Evolutionary conservation across 92 coral and sea anemone species (phyloP).

Genomic region (Heliopora coerulea): DNA sequence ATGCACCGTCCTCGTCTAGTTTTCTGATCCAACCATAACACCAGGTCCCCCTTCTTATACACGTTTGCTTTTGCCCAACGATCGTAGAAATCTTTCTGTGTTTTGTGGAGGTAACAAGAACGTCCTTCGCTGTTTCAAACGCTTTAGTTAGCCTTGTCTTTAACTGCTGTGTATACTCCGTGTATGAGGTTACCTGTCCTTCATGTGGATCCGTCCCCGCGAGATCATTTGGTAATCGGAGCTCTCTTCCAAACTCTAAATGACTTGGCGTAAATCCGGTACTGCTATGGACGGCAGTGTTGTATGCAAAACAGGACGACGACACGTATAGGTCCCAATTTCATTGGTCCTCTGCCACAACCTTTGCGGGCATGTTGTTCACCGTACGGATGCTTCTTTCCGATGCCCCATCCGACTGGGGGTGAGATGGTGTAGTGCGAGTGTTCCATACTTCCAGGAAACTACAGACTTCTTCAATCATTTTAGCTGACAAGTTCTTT

Average conservation of each 20-base stretch:
- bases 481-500: too few species aligned
- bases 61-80: slow-evolving; percentile 29
- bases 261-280: slow-evolving; percentile 41
- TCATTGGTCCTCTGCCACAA: slow-evolving; percentile 36
- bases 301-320: slow-evolving; percentile 33
- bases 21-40: slow-evolving; percentile 43
- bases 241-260: slow-evolving; percentile 36
- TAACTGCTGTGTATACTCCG: slow-evolving; percentile 28
- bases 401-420: slow-evolving; percentile 43
- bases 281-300: slow-evolving; percentile 40
- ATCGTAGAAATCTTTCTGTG: slow-evolving; percentile 44
- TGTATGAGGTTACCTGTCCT: background rate
- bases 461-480: too few species aligned
- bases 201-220: background rate
- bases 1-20: slow-evolving; percentile 44
- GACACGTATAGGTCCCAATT: slow-evolving; percentile 39
- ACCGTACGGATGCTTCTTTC: slow-evolving; percentile 41
- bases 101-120: slow-evolving; percentile 29
- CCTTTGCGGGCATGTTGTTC: slow-evolving; percentile 39
- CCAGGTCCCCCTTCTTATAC: slow-evolving; percentile 33
- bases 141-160: slow-evolving; percentile 29
- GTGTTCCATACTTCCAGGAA: too few species aligned
- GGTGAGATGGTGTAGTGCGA: too few species aligned
- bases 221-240: slow-evolving; percentile 46
- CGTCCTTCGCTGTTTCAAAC: slow-evolving; percentile 22